Evolutionary conservation across 2,113 vertebrate species (phyloP), one percentile per base, ranked within the genome.

Genomic region (Xerus inauris): DNA sequence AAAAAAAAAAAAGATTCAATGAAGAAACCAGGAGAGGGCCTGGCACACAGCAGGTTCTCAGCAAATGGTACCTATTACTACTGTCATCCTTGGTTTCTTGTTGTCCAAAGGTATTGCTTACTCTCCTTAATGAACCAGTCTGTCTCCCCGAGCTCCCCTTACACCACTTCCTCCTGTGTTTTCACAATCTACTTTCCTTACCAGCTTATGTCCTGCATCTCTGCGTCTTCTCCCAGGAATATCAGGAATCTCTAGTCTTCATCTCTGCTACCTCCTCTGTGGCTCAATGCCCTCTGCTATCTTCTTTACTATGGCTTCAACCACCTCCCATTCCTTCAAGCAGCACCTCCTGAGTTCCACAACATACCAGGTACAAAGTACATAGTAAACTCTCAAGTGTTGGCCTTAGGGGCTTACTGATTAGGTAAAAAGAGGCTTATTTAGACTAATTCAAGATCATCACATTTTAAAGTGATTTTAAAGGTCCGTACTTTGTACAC

Each of bases 361-460:
- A 80, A 85, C 24, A 89, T 9, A 82, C 8, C 22, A 91, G 40
- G 40, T 5, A 94, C 45, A 87, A 88, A 10, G 47, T 40, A 93
- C 71, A 91, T 4, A 87, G 71, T 45, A 95, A 94, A 81, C 89
- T 8, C 30, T 79, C 45, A 89, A 81, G 57, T 42, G 3, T 87
- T 59, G 90, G 76, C 51, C 84, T 79, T 87, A 87, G 80, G 40
- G 35, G 42, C 9, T 84, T 92, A 69, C 14, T 67, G 84, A 83
- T 32, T 81, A 88, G 51, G 72, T n/a, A 65, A 42, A 35, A 77
- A 91, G 57, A 80, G 72, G 11, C 26, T 84, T 88, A 88, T 59
- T 65, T 54, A 76, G 59, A 87, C 20, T 90, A 89, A 89, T 79
- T 92, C 28, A 88, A 88, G 30, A 81, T 72, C 57, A 80, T 79